phyloP scores from a whole-genome alignment of 2,888 invertebrate genomes.

The Pediacus dermestoides region DNA sequence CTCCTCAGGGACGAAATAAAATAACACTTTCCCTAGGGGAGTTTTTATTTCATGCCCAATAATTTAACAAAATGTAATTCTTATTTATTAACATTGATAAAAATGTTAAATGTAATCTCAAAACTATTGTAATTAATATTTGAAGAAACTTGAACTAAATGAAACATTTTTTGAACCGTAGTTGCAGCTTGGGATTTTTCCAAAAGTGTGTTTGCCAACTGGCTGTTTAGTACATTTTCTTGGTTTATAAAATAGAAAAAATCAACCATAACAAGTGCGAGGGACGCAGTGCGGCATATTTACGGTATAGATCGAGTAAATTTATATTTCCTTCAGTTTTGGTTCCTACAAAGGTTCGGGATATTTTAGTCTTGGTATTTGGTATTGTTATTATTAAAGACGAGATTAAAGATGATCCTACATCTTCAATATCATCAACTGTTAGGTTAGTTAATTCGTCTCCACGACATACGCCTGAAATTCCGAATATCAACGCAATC shows the following conservation, averaged over 20 bases:
- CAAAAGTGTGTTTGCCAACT: background rate
- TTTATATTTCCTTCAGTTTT: background rate
- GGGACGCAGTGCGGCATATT: background rate
- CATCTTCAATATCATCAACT: slow-evolving; percentile 11
- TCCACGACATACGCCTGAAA: slow-evolving; percentile 12
- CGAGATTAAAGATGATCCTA: slow-evolving; percentile 6
- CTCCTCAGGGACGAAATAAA: too few relatives aligned
- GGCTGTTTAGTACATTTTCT: background rate
- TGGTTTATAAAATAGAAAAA: background rate
- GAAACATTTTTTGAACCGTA: too few relatives aligned
- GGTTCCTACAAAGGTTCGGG: slow-evolving; percentile 3
- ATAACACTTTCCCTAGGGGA: too few relatives aligned
- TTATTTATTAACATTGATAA: too few relatives aligned
- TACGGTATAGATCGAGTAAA: background rate
- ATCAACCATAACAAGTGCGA: background rate
- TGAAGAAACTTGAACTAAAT: too few relatives aligned
- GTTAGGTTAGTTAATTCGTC: slow-evolving; percentile 14
- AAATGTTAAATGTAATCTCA: too few relatives aligned
- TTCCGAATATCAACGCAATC: slow-evolving; percentile 12
- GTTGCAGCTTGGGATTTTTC: too few relatives aligned
- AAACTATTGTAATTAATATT: too few relatives aligned
- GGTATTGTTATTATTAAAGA: slow-evolving; percentile 10
- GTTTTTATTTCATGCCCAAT: too few relatives aligned
- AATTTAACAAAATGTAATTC: too few relatives aligned
- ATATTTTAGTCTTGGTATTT: slow-evolving; percentile 14